phyloP scores from a whole-genome alignment of 2,888 invertebrate species.

The Amblyjoppa proteus region DNA sequence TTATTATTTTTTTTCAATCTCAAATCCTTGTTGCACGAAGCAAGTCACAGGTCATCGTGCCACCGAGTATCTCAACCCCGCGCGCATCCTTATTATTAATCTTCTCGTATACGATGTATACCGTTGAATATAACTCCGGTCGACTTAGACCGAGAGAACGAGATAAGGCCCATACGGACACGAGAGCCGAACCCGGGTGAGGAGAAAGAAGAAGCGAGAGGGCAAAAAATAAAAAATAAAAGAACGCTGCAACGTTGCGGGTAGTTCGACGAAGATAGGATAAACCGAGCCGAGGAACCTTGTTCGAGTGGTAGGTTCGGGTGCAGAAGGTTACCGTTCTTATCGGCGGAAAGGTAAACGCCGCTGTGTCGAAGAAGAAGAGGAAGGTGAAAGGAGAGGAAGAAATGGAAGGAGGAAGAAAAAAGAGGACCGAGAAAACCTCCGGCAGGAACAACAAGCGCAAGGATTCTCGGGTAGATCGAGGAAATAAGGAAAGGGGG shows the following conservation, averaged over 20 bases:
- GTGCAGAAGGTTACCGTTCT: conserved; percentile 50
- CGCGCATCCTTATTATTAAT: conserved; percentile 55
- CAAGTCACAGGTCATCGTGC: conserved; percentile 13
- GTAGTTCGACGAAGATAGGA: conserved; percentile 13
- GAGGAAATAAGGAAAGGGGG: conserved; percentile 57
- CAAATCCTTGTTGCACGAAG: neutral
- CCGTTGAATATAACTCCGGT: conserved; percentile 30
- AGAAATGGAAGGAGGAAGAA: conserved; percentile 24
- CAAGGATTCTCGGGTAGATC: conserved; percentile 68
- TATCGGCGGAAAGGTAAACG: conserved; percentile 59
- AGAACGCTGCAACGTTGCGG: neutral
- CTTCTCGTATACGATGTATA: conserved; percentile 44
- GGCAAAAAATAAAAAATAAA: neutral
- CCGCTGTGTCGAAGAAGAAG: conserved; percentile 54
- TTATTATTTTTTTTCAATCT: neutral
- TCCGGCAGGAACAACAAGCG: conserved; percentile 61
- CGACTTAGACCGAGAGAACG: conserved; percentile 48
- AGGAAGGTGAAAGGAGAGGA: conserved; percentile 26
- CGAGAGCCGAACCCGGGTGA: conserved; percentile 24
- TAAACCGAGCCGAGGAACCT: conserved; percentile 48
- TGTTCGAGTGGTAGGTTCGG: conserved; percentile 58
- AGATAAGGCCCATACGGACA: conserved; percentile 53
- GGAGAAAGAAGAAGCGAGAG: neutral
- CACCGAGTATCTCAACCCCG: conserved; percentile 13
- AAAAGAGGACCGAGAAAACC: conserved; percentile 60